Base-by-base conservation (phyloP, 2,888 invertebrate genomes). In the Mythimna ferrago region DNA sequence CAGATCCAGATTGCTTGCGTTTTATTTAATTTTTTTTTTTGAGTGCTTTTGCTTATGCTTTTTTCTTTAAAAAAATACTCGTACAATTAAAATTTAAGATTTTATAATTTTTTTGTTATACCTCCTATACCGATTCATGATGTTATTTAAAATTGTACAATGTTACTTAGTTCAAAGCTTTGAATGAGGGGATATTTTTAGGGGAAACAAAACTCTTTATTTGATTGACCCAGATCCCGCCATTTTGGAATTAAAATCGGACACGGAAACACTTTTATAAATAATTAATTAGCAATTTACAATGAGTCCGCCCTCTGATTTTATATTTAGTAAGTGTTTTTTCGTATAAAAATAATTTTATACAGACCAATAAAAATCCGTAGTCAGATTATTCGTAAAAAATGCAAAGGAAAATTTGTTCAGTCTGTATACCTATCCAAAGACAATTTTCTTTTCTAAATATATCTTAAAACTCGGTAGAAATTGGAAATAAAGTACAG, bases 231-330 rank as follows among this genome's bases (percentile, higher is more conserved):
- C 19, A 66, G 51, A 66, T 57, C 19, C 38, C 32, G 41, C 54
- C n/a, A 72, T 66, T 79, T 71, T 57, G n/a, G 54, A 38, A 65
- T 32, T 72, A 62, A 78, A 78, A 71, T 62, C 0, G 21, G 65
- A 53, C 62, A 48, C 32, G 57, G n/a, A 57, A 66, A 57, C n/a
- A 57, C 21, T 79, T 57, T 53, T 32, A 19, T 19, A 26, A 72
- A 54, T 56, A 63, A 58, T 68, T 56, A 76, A 57, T 57, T 77
- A 70, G 19, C 38, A 19, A 48, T 51, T 66, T 26, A 61, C 56
- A 14, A 21, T 26, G n/a, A 56, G 11, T 41, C 14, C 26, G 14
- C 19, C 19, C 16, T 53, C 54, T 11, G n/a, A 41, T 56, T 66
- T 54, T 19, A 53, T 35, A 53, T 21, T 6, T 44, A n/a, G 6